Percentiles rank a stretch among this genome's conserved stretches.
Evolutionary conservation across 2,888 invertebrate species (phyloP).

Genomic region (Idaea dimidiata): DNA sequence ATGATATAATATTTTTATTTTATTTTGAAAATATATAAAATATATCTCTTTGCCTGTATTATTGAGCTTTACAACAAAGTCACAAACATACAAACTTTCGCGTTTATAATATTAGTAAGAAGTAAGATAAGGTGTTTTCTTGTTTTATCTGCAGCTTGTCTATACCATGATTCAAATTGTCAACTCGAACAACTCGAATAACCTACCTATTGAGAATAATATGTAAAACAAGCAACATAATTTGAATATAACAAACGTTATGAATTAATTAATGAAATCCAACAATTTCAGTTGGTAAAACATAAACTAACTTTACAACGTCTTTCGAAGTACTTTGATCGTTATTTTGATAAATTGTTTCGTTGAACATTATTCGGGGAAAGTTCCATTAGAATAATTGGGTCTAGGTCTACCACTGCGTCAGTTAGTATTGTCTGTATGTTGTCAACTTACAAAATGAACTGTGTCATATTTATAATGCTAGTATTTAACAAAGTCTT

Average conservation of each 20-base stretch:
- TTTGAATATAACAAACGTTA: neutral
- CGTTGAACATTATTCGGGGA: slow-evolving; percentile 13
- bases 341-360: slow-evolving; percentile 9
- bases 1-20: too few species aligned
- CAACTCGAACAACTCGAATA: too few species aligned
- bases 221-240: neutral
- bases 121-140: too few species aligned
- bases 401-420: neutral
- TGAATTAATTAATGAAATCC: neutral
- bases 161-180: too few species aligned
- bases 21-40: too few species aligned
- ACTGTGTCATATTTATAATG: neutral
- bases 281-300: neutral
- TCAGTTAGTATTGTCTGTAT: neutral
- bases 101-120: too few species aligned
- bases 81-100: too few species aligned
- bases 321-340: slow-evolving; percentile 8
- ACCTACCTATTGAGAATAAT: neutral
- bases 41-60: too few species aligned
- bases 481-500: neutral
- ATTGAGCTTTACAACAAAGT: too few species aligned
- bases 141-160: too few species aligned
- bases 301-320: slow-evolving; percentile 10
- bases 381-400: slow-evolving; percentile 16
- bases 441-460: neutral